Evolutionary conservation across 2,888 invertebrate genomes (phyloP), one percentile per base, ranked within the genome.

Genomic region (Allolobophora icterica): DNA sequence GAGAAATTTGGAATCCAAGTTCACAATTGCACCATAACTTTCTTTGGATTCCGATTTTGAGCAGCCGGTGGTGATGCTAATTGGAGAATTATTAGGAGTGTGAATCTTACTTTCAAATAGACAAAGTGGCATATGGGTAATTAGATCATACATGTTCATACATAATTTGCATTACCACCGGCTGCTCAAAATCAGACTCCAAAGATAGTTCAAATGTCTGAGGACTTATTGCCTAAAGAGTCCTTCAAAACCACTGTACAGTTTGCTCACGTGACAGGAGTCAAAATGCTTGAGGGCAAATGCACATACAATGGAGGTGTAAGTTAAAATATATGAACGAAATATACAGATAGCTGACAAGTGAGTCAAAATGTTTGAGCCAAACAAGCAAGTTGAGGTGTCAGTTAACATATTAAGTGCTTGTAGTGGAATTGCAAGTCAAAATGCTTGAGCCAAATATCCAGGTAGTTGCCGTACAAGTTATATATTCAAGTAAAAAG

Each of bases 371-470:
- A 71, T 71, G 71, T 58, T 58, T 71, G 71, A 71, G 71, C 71
- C 71, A 71, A 30, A 71, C 71, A n/a, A n/a, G n/a, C 71, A 71
- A 71, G 71, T 71, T 71, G 71, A 71, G n/a, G 71, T 71, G 71
- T 71, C 8, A 71, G 71, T 71, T 71, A n/a, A 30, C 1, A 71
- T 71, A 71, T 71, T 71, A 71, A 30, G 8, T 30, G 45, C n/a
- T n/a, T 30, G 30, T n/a, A 5, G 71, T 71, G 30, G n/a, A 71
- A 71, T n/a, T 71, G n/a, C 71, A 71, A n/a, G n/a, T 30, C n/a
- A 71, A 52, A 71, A 71, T 52, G 52, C 5, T 5, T n/a, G 71
- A n/a, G 71, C n/a, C n/a, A 71, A 71, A 13, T n/a, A 71, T 71
- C n/a, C 71, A 87, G 38, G 87, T 87, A 87, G 6, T 87, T 87